phyloP scores from a whole-genome alignment of 2,113 vertebrate species.

The Paramormyrops kingsleyae region DNA sequence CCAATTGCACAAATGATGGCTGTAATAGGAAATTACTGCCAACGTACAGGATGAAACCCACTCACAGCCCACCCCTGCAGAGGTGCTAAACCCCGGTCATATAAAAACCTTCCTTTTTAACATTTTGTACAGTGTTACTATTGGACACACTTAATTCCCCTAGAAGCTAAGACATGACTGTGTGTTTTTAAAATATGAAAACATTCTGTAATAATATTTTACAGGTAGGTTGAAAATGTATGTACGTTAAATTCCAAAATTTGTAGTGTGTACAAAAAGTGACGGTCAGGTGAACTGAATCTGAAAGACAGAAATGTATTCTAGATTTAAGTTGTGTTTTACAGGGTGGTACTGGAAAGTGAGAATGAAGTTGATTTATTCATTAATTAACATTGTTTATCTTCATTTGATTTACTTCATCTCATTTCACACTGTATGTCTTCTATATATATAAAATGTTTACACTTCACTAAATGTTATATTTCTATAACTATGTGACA shows the following conservation, averaged over 20 bases:
- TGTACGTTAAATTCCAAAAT: background rate
- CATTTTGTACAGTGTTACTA: background rate
- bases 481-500: background rate
- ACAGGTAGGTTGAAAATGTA: background rate
- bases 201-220: background rate
- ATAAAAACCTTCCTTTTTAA: background rate
- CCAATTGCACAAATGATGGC: constrained; percentile 51
- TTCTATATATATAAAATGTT: background rate
- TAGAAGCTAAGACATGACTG: background rate
- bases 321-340: background rate
- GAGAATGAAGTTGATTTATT: background rate
- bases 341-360: background rate
- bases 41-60: constrained; percentile 32
- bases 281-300: background rate
- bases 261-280: background rate
- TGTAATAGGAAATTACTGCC: constrained; percentile 50
- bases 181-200: background rate
- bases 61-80: constrained; percentile 24
- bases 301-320: background rate
- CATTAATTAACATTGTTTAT: background rate
- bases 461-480: background rate
- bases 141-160: background rate
- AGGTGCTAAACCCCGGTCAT: background rate
- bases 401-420: background rate
- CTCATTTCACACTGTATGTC: background rate